Evolutionary conservation across 2,888 invertebrate species (phyloP), one percentile per base, ranked within the genome.

Genomic region (Pollenia labialis): DNA sequence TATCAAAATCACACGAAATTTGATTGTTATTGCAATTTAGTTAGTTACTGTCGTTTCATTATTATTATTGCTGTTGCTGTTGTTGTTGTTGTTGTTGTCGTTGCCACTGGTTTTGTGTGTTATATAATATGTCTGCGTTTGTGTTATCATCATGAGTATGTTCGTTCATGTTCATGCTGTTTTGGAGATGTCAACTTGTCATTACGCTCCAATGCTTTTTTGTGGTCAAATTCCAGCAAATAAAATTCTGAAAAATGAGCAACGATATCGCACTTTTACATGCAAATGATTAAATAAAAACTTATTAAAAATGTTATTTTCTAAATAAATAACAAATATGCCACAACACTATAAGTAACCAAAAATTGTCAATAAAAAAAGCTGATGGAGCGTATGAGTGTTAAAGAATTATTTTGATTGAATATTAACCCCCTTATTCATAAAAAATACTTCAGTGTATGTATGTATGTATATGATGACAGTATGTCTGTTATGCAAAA

Each of bases 1-100:
- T 91, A 92, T 91, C 91, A 91, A 91, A 91, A 92, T 91, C 91
- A 90, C 92, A 91, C 92, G 77, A 87, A 84, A 74, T 84, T 87
- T 87, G 87, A 87, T 87, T 87, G 87, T 84, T 87, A 87, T 87
- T 87, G 81, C 84, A 87, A 84, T 84, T 87, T 74, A 87, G 87
- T 84, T 81, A 56, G 83, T 81, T 80, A 46, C 64, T 81, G 56
- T 48, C 58, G 12, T 77, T 66, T 72, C 58, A 18, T 40, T 48
- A 16, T 9, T 68, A 32, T 6, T 68, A 6, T n/a, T 50, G 40
- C 23, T 68, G n/a, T 48, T 66, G 66, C 14, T 44, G 56, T n/a
- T 62, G 14, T 56, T 64, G n/a, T 48, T 66, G 66, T 18, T 44
- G 56, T n/a, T 62, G 14, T 56, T 64, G 69, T 50, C 40, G 56